These are phyloP conservation scores for Agapostemon virescens DNA, from an alignment of 2,888 invertebrate species.

Conservation along the genomic window DNA sequence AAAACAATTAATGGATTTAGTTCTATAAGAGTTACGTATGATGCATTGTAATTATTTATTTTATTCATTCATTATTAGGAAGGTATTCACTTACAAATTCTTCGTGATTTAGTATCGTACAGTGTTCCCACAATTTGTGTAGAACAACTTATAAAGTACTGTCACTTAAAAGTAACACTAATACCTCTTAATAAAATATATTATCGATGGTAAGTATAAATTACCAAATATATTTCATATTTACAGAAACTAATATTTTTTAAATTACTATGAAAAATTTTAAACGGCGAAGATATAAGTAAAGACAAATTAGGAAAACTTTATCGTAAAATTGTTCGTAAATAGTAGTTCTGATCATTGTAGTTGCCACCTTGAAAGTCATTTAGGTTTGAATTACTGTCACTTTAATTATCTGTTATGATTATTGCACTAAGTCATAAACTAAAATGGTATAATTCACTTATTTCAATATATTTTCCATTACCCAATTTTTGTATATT, in stretches of 20 bases:
- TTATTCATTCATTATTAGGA: slow-evolving; percentile 2
- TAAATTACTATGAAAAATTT: slow-evolving; percentile 26
- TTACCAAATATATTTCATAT: slow-evolving; percentile 21
- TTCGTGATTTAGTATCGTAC: slow-evolving; percentile 1
- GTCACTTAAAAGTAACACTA: slow-evolving; percentile 19
- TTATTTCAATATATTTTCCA: slow-evolving; percentile 27
- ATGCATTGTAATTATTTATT: slow-evolving; percentile 1
- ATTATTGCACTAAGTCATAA: slow-evolving; percentile 48
- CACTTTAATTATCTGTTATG: slow-evolving; percentile 1
- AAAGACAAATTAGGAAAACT: neutral
- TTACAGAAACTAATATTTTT: slow-evolving; percentile 29
- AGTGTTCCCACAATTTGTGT: slow-evolving; percentile 9
- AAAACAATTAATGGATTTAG: neutral
- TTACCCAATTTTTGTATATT: neutral
- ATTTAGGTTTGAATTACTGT: slow-evolving; percentile 3
- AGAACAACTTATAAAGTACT: slow-evolving; percentile 12
- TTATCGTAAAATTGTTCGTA: slow-evolving; percentile 2
- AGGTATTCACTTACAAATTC: slow-evolving; percentile 6
- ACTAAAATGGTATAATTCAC: slow-evolving; percentile 33
- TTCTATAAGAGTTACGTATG: slow-evolving; percentile 16
- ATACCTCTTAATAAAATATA: slow-evolving; percentile 23
- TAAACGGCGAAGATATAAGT: slow-evolving; percentile 8
- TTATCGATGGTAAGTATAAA: slow-evolving; percentile 12
- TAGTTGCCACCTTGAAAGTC: slow-evolving; percentile 11
- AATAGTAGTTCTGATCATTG: slow-evolving; percentile 9